Evolutionary conservation across 2,888 invertebrate genomes (phyloP).

Genomic region (Ectobius pallidus): DNA sequence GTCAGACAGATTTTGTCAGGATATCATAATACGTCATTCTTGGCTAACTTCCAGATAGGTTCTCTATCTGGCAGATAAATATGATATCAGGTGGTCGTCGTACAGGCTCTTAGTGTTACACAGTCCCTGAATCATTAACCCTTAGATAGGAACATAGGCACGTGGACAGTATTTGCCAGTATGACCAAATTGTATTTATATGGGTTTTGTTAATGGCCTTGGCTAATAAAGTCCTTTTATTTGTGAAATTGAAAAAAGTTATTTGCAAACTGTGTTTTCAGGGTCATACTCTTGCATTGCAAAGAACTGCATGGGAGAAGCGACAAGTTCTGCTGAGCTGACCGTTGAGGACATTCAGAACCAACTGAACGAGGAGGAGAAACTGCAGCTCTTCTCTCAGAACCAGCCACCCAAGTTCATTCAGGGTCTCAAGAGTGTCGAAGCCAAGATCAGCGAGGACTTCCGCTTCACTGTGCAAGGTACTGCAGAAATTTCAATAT

Average conservation of each 20-base stretch:
- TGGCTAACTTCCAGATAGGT: no score
- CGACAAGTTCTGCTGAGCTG: conserved; percentile 82
- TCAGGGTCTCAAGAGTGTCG: conserved; percentile 79
- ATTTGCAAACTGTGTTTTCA: conserved; percentile 42
- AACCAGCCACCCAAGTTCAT: conserved; percentile 81
- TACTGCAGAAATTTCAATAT: no score
- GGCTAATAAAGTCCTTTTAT: background rate
- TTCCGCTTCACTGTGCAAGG: conserved; percentile 83
- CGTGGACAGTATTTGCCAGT: no score
- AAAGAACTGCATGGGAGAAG: conserved; percentile 89
- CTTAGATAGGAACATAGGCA: no score
- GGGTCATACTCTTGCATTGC: conserved; percentile 90
- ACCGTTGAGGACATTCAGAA: conserved; percentile 91
- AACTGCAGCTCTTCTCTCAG: conserved; percentile 72
- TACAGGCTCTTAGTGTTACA: no score
- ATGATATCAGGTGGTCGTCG: no score
- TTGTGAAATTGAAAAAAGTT: background rate
- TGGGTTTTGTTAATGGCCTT: no score
- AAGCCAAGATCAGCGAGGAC: conserved; percentile 81
- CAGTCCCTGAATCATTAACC: no score
- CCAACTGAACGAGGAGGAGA: conserved; percentile 86
- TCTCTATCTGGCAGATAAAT: no score
- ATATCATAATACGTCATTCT: no score
- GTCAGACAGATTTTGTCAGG: no score
- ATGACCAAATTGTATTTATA: no score